Evolutionary conservation across 2,888 invertebrate genomes (phyloP), one percentile per base, ranked within the genome.

Genomic region (Crematogaster levior): DNA sequence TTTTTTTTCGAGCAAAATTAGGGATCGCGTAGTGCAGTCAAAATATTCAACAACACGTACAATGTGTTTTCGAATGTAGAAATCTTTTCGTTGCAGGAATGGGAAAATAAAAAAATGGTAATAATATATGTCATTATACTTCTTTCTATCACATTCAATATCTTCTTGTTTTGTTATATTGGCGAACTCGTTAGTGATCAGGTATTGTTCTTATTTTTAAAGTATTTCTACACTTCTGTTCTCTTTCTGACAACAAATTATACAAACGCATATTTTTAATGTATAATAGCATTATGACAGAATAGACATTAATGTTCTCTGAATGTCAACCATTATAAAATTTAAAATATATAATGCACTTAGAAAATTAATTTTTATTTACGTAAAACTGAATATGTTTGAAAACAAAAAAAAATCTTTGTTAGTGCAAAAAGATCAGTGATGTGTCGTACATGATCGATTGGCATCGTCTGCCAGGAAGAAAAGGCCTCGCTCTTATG

Each of bases 91-190:
- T 80, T 81, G 3, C 46, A 90, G 90, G 86, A 85, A 21, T 88
- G 83, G 85, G 43, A 61, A 15, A 15, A 24, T 18, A 74, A 58
- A 1, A 65, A 86, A 1, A 9, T 72, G 7, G 58, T 81, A 7
- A 68, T 86, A 7, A 86, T 75, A 1, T 84, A 85, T 4, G 1
- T 61, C 3, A 30, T 85, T n/a, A n/a, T n/a, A n/a, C n/a, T n/a
- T n/a, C n/a, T n/a, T n/a, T n/a, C n/a, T n/a, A n/a, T n/a, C 15
- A 72, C 74, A 0, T 88, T 86, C 61, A 90, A 88, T 61, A 83
- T 90, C 30, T 89, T 90, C 34, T 84, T 89, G 80, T 85, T 85
- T 60, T 90, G 90, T 84, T 89, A 87, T n/a, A 85, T 90, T n/a
- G 88, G 89, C 7, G 89, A 90, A 24, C 53, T 87, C 21, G 73